These are phyloP conservation scores for Pelochelys cantorii DNA, from an alignment of 2,797 vertebrate species.

Conservation along the genomic window DNA sequence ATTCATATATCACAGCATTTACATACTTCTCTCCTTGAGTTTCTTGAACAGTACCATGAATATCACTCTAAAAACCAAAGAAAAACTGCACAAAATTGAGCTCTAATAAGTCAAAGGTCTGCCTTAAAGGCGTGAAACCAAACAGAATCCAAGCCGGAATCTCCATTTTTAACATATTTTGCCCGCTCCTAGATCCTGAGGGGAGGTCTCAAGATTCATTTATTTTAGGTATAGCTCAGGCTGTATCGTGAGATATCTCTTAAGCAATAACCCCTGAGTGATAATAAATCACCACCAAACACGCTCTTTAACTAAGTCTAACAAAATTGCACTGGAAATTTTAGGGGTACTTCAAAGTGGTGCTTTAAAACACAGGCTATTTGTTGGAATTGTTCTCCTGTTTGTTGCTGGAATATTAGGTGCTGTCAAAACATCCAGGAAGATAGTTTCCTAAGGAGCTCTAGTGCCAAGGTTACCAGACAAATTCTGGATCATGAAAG, in stretches of 20 bases:
- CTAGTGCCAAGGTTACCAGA: not conserved
- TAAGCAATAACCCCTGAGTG: not conserved
- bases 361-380: not conserved
- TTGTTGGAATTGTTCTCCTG: not conserved
- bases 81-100: conserved; percentile 53
- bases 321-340: not conserved
- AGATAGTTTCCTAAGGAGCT: not conserved
- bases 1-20: conserved; percentile 30
- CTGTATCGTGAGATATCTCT: not conserved
- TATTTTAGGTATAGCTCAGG: conserved; percentile 1
- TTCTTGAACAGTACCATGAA: not conserved
- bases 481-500: not conserved
- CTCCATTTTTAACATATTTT: not conserved
- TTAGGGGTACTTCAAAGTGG: not conserved
- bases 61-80: conserved; percentile 9
- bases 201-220: not conserved
- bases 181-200: not conserved
- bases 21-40: conserved; percentile 50
- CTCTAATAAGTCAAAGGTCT: conserved; percentile 44
- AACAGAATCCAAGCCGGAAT: conserved; percentile 36
- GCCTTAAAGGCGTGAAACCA: conserved; percentile 76
- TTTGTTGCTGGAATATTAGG: not conserved
- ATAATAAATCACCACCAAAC: no score
- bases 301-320: not conserved
- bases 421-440: conserved; percentile 5